Conservation (phyloP, 1,140 invertebrate genomes). For the Pachypsylla venusta region DNA sequence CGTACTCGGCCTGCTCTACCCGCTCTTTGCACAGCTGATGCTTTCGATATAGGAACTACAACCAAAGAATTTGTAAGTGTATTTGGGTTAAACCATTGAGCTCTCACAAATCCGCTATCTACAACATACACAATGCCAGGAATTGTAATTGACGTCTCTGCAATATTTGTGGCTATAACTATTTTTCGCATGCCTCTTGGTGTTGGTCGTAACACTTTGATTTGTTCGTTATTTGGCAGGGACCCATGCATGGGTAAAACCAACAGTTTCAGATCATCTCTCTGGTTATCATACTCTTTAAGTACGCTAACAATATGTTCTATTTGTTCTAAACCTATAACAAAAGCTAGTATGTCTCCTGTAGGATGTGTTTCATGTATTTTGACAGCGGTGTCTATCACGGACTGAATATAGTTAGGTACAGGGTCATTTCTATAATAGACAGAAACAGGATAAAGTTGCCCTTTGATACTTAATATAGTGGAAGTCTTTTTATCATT, state of each 20-base stretch:
- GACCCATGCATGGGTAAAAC: conserved; percentile 89
- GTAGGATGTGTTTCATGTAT: conserved; percentile 67
- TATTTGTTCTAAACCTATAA: conserved; percentile 91
- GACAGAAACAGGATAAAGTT: conserved; percentile 74
- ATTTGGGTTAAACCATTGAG: conserved; percentile 73
- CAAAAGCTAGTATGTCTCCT: conserved; percentile 84
- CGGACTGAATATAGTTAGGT: conserved; percentile 75
- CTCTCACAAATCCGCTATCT: conserved; percentile 94
- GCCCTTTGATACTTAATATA: conserved; percentile 76
- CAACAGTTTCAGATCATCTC: conserved; percentile 44
- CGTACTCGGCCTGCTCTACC: conserved; percentile 77
- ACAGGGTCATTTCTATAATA: conserved; percentile 74
- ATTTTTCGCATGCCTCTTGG: conserved; percentile 70
- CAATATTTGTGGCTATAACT: conserved; percentile 85
- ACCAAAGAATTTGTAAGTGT: conserved; percentile 74
- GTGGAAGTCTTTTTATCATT: conserved; percentile 51
- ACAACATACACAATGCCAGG: conserved; percentile 86
- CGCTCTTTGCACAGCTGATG: conserved; percentile 80
- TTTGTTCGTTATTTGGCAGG: conserved; percentile 63
- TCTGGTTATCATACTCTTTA: conserved; percentile 42
- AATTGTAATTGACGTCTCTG: conserved; percentile 89
- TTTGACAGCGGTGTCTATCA: conserved; percentile 75
- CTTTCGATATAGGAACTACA: conserved; percentile 69
- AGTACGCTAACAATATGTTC: conserved; percentile 52
- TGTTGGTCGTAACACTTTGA: conserved; percentile 73